phyloP scores from a whole-genome alignment of 2,888 invertebrate species.

The Diarsia mendica region DNA sequence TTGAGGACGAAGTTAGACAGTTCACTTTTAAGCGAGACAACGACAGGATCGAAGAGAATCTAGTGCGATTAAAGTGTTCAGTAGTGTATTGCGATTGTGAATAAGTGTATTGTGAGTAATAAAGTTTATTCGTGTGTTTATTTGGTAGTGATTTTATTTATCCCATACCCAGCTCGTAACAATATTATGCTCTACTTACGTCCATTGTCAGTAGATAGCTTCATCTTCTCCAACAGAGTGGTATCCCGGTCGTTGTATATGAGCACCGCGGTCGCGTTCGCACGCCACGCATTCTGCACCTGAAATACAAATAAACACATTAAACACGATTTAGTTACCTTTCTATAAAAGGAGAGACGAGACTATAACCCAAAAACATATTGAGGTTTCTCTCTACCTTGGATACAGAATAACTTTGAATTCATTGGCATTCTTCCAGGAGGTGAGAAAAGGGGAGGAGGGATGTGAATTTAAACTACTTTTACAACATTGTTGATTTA shows the following conservation, averaged over 20 bases:
- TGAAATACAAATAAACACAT: conserved; percentile 67
- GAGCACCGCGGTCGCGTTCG: conserved; percentile 94
- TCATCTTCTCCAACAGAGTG: conserved; percentile 94
- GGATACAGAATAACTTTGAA: background rate
- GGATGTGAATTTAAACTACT: too few relatives aligned
- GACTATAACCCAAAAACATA: background rate
- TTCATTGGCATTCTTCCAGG: background rate
- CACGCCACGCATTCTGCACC: conserved; percentile 93
- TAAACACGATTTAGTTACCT: background rate
- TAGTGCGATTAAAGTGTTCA: too few relatives aligned
- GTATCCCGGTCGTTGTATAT: conserved; percentile 95
- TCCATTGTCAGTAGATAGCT: conserved; percentile 91
- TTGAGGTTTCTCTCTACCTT: background rate
- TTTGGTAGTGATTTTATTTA: too few relatives aligned
- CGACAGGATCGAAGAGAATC: too few relatives aligned
- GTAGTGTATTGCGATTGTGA: too few relatives aligned
- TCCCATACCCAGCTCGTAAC: too few relatives aligned
- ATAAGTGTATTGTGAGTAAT: too few relatives aligned
- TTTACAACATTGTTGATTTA: background rate
- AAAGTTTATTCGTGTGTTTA: too few relatives aligned
- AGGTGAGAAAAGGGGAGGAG: background rate
- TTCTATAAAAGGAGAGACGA: background rate
- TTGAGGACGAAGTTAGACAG: too few relatives aligned
- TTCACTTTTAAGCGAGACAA: too few relatives aligned
- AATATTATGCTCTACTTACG: too few relatives aligned